Base-by-base conservation (phyloP, 2,888 invertebrate genomes). In the Tachina lurida region DNA sequence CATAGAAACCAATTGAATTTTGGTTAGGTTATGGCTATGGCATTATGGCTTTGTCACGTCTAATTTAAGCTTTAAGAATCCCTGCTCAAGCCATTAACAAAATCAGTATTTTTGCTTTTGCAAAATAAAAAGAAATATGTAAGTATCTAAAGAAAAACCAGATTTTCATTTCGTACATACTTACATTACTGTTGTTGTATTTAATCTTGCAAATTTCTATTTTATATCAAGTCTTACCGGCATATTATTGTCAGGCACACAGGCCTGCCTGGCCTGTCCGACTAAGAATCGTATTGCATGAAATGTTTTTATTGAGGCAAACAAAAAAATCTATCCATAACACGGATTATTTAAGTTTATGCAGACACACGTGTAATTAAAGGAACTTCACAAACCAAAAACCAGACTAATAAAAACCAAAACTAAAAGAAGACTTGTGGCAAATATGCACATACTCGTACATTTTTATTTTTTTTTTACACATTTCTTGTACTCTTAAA, bases 281-380 rank as follows among this genome's bases (percentile, higher is more conserved):
- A 47, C 73, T 62, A 43, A 79, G 77, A 81, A 81, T 77, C 43
- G 68, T 58, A 82, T 82, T 49, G 65, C 82, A 75, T 71, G 71
- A 82, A 79, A 71, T 12, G 8, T 65, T 63, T 63, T 67, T 63
- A 39, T 43, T 43, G 19, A 74, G 54, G 47, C 67, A 74, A 70
- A 60, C 52, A 49, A 58, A 68, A 15, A 49, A 62, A 58, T 52
- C 15, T 4, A 31, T 31, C 31, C 7, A 31, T 7, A 31, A 19
- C 58, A 58, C 41, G 58, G 31, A 56, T 49, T 58, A 54, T 19
- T 15, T 19, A 52, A 71, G 22, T 67, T 74, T 68, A 45, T 58
- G 65, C 49, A 67, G 60, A 60, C 75, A 79, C 83, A 86, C 84
- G 84, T 86, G 79, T 80, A 83, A 86, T 84, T 80, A 84, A 84